phyloP scores from a whole-genome alignment of 2,888 invertebrate species.

The Cerceris rybyensis region DNA sequence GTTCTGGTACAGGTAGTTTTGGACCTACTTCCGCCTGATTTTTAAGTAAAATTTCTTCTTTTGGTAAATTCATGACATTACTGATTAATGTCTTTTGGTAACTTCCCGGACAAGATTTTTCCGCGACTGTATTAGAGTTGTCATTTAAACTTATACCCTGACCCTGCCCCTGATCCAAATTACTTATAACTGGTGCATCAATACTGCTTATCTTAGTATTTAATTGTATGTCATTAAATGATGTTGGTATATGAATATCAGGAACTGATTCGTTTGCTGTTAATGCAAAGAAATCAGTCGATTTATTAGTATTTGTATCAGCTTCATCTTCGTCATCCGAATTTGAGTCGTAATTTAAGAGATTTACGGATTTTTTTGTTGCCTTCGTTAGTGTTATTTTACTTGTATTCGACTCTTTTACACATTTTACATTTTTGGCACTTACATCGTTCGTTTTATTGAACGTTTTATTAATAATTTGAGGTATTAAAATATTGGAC shows the following conservation, averaged over 20 bases:
- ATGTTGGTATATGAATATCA: not conserved
- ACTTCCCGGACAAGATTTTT: slow-evolving; percentile 1
- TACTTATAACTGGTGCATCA: not conserved
- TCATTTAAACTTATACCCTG: not conserved
- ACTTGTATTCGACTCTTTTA: not conserved
- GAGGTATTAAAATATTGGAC: slow-evolving; percentile 82
- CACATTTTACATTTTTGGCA: not conserved
- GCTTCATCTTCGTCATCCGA: slow-evolving; percentile 77
- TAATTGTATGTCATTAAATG: not conserved
- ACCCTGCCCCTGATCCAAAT: not conserved
- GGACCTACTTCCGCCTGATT: slow-evolving; percentile 80
- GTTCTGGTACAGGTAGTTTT: slow-evolving; percentile 78
- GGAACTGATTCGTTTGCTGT: slow-evolving; percentile 33
- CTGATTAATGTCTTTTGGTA: slow-evolving; percentile 74
- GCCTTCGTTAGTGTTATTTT: slow-evolving; percentile 35
- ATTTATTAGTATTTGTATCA: slow-evolving; percentile 12
- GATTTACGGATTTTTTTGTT: slow-evolving; percentile 33
- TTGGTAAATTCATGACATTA: slow-evolving; percentile 84
- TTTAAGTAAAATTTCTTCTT: slow-evolving; percentile 82
- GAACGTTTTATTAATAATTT: slow-evolving; percentile 81
- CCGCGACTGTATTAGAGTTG: too few relatives aligned
- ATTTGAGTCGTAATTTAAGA: slow-evolving; percentile 74
- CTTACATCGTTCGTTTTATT: slow-evolving; percentile 31
- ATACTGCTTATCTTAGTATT: not conserved
- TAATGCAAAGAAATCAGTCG: slow-evolving; percentile 78